Base-by-base conservation (phyloP, 2,888 invertebrate genomes). In the Agapetus fuscipes region DNA sequence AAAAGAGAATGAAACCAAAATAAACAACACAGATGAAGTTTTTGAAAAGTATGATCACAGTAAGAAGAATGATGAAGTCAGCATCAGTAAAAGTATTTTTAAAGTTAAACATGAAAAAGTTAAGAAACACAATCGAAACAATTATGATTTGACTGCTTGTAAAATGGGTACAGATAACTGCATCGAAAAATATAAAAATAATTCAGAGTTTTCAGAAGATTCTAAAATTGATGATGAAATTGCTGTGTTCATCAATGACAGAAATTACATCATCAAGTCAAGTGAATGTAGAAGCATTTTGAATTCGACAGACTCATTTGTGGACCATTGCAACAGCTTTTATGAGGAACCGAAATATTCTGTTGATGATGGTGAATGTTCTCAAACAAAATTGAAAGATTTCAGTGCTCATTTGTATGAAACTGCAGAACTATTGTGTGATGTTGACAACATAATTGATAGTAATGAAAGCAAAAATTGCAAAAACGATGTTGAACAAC, bases 381-480 rank as follows among this genome's bases (percentile, higher is more conserved):
- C 11, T 16, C 16, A 30, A 17, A 30, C 17, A 17, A 17, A 30
- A n/a, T 4, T 24, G 10, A 32, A 32, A 4, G 30, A 29, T 5
- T 13, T 20, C 4, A 37, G 35, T 28, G 43, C 41, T 9, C 37
- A 46, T 32, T 17, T 43, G 6, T 46, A 46, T 11, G 46, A 46
- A 36, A 30, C 34, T 15, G 40, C 46, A 17, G 46, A 46, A 29
- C 17, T 29, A 9, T 37, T 38, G 11, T 12, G 26, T 13, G 37
- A 37, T 14, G 27, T n/a, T n/a, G n/a, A n/a, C n/a, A n/a, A n/a
- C n/a, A n/a, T n/a, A n/a, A n/a, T n/a, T n/a, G n/a, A n/a, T n/a
- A n/a, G n/a, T n/a, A n/a, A n/a, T n/a, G n/a, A n/a, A n/a, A n/a
- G n/a, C n/a, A n/a, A n/a, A n/a, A n/a, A n/a, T n/a, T n/a, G n/a